These are phyloP conservation scores for Aromia moschata DNA, from an alignment of 2,888 invertebrate species.

Conservation along the genomic window DNA sequence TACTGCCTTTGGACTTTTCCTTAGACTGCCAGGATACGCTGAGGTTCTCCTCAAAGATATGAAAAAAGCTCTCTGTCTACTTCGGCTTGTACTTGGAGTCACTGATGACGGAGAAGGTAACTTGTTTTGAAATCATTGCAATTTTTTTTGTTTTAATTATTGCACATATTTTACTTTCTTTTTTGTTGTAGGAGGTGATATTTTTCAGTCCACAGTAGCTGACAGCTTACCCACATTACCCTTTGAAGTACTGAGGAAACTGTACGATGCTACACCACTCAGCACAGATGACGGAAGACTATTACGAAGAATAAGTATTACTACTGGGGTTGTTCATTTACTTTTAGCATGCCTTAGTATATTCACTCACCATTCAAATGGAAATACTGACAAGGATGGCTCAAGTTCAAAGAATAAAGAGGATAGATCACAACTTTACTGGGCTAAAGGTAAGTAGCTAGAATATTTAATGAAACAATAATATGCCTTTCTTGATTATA, in stretches of 20 bases:
- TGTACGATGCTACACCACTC: conserved; percentile 80
- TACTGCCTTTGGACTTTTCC: conserved; percentile 88
- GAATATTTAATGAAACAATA: neutral
- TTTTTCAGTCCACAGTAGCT: conserved; percentile 75
- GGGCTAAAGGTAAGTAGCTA: conserved; percentile 83
- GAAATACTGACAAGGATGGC: conserved; percentile 54
- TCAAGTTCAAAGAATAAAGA: conserved; percentile 55
- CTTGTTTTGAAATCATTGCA: neutral
- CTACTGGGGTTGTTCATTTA: conserved; percentile 85
- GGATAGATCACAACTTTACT: conserved; percentile 78
- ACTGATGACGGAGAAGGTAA: conserved; percentile 91
- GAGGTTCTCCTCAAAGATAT: conserved; percentile 87
- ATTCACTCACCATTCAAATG: conserved; percentile 82
- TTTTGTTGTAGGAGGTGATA: conserved; percentile 67
- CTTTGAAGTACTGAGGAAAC: conserved; percentile 79
- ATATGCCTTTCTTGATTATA: too few species aligned
- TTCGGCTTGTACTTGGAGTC: conserved; percentile 88
- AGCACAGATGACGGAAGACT: conserved; percentile 80
- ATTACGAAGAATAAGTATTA: conserved; percentile 80
- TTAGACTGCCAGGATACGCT: conserved; percentile 90
- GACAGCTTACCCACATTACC: conserved; percentile 77
- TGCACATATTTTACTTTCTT: neutral
- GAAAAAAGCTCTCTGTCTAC: conserved; percentile 84
- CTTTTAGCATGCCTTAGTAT: conserved; percentile 88
- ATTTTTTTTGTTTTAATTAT: too few species aligned